phyloP scores from a whole-genome alignment of 1,140 invertebrate genomes.

The Zaprionus vittiger region DNA sequence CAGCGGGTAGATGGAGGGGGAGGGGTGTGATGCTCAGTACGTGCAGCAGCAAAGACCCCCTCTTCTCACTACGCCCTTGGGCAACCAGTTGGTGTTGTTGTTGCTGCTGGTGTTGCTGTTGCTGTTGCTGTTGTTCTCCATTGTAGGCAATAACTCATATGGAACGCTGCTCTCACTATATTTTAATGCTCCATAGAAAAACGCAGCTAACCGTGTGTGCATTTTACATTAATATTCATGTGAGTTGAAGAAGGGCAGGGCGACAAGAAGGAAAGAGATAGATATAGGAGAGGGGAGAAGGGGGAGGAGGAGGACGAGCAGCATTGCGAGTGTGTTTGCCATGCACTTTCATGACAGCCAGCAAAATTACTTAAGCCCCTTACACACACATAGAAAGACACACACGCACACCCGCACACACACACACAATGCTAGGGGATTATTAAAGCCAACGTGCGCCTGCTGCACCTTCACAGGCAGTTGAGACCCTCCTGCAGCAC shows the following conservation, averaged over 20 bases:
- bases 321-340: conserved; percentile 59
- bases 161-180: conserved; percentile 78
- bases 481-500: conserved; percentile 29
- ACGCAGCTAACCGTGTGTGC: conserved; percentile 79
- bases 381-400: conserved; percentile 20
- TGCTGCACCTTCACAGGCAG: conserved; percentile 28
- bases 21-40: background rate
- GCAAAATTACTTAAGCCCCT: conserved; percentile 76
- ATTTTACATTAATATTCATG: conserved; percentile 82
- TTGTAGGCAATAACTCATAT: conserved; percentile 78
- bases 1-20: background rate
- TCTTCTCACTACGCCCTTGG: background rate
- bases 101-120: background rate
- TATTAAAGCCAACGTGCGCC: conserved; percentile 55
- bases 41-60: background rate
- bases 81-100: conserved; percentile 13
- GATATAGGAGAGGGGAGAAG: background rate
- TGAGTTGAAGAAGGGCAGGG: conserved; percentile 28
- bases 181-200: conserved; percentile 78
- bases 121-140: conserved; percentile 27
- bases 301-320: background rate
- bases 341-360: conserved; percentile 73
- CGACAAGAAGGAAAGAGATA: background rate
- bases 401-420: conserved; percentile 6
- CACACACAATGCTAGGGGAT: conserved; percentile 29